These are phyloP conservation scores for Anthonomus grandis DNA, from an alignment of 1,140 invertebrate species.

Conservation along the genomic window DNA sequence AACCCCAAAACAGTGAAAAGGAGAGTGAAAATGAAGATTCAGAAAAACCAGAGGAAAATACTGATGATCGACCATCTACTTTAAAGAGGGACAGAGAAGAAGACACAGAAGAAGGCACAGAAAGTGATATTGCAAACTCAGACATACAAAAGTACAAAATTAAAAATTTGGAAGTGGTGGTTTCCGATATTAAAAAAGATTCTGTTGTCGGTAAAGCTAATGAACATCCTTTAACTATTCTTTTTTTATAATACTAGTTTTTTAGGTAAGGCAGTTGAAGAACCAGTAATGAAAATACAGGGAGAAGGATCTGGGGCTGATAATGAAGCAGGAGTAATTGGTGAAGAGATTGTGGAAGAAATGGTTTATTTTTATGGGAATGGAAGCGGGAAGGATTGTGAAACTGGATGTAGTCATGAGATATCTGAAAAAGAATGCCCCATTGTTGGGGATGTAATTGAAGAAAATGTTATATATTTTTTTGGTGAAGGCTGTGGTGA, in stretches of 20 bases:
- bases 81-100: background rate
- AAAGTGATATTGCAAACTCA: background rate
- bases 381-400: constrained; percentile 62
- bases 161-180: background rate
- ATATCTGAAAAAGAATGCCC: constrained; percentile 49
- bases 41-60: no score
- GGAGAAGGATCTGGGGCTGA: constrained; percentile 70
- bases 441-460: constrained; percentile 61
- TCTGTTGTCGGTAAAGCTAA: constrained; percentile 1
- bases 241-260: constrained; percentile 11
- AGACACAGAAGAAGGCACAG: background rate
- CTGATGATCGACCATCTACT: no score
- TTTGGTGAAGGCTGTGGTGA: constrained; percentile 67
- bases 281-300: constrained; percentile 66
- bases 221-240: background rate
- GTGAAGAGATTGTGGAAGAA: constrained; percentile 72
- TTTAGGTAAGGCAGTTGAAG: constrained; percentile 65
- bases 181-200: constrained; percentile 12
- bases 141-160: background rate
- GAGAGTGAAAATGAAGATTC: no score
- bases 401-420: no score
- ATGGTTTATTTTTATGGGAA: constrained; percentile 68
- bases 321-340: constrained; percentile 41
- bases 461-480: constrained; percentile 72
- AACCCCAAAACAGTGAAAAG: no score